Base-by-base conservation (phyloP, 1,140 invertebrate species). In the Brachionus manjavacas region DNA sequence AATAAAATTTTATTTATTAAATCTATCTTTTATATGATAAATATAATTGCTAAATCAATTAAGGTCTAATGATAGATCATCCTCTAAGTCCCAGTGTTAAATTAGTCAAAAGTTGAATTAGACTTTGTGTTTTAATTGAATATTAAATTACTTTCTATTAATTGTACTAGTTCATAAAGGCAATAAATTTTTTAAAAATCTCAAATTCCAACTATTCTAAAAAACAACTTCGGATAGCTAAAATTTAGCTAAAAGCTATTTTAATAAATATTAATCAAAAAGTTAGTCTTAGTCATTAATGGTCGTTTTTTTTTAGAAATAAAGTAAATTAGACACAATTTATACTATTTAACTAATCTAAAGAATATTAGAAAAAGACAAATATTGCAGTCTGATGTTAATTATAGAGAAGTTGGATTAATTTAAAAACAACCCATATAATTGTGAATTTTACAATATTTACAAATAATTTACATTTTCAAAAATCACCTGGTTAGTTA, bases 391-490 rank as follows among this genome's bases (percentile, higher is more conserved):
- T 68, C 31, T 68, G 66, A 68, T 68, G 66, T 31, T 68, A 68
- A 68, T 68, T 68, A 31, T 31, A 68, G 66, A 31, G 14, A n/a
- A 31, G 14, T 68, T 28, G 16, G 20, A 68, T 68, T 68, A 31
- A 68, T 68, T 35, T 68, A 31, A 68, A 68, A 64, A n/a, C 55
- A 31, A 68, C 31, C 23, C 66, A 31, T 31, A 23, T 31, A 68
- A 31, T 31, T 31, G 16, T 68, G 31, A 68, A 2, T 39, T 68
- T 68, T 68, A 68, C 66, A 68, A 68, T 68, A 39, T 68, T 68
- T 68, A 68, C 25, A 68, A 68, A 68, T 68, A 68, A 68, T 68
- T 68, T 68, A 39, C 66, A 68, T 68, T 28, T 68, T 68, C 23
- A 31, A 68, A 31, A 68, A 39, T 39, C 12, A 68, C 25, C 66